These are phyloP conservation scores for Ophion ventricosus DNA, from an alignment of 2,888 invertebrate species.

Conservation along the genomic window DNA sequence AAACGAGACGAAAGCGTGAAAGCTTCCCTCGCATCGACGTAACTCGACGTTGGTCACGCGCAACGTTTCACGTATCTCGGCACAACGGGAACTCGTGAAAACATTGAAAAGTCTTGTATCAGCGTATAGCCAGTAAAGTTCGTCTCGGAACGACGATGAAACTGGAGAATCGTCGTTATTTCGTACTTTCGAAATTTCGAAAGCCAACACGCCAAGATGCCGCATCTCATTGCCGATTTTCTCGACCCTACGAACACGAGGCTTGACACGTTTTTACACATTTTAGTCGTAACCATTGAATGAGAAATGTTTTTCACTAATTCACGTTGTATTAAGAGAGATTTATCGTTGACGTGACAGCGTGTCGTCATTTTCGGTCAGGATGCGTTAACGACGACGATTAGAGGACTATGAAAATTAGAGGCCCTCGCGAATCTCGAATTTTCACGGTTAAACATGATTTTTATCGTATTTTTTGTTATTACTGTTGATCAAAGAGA, in stretches of 20 bases:
- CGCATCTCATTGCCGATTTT: slow-evolving; percentile 51
- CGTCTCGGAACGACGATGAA: slow-evolving; percentile 28
- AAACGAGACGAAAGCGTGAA: slow-evolving; percentile 71
- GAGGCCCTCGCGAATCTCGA: not conserved
- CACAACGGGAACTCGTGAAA: slow-evolving; percentile 5
- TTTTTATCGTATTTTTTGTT: not conserved
- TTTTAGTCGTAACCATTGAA: slow-evolving; percentile 28
- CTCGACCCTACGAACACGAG: slow-evolving; percentile 43
- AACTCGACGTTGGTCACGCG: slow-evolving; percentile 73
- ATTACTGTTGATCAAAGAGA: not conserved
- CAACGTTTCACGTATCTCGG: slow-evolving; percentile 55
- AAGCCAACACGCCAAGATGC: slow-evolving; percentile 29
- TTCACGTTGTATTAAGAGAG: not conserved
- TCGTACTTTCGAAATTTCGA: slow-evolving; percentile 26
- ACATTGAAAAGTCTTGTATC: slow-evolving; percentile 5
- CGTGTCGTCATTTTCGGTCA: slow-evolving; percentile 4
- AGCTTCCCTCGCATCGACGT: slow-evolving; percentile 66
- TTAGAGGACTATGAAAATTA: not conserved
- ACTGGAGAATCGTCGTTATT: slow-evolving; percentile 40
- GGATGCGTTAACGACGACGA: not conserved
- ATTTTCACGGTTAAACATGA: not conserved
- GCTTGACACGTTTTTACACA: slow-evolving; percentile 46
- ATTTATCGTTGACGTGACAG: not conserved
- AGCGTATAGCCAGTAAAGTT: slow-evolving; percentile 1
- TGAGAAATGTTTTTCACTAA: slow-evolving; percentile 9